Base-by-base conservation (phyloP, 2,113 vertebrate genomes). In the Mus pahari region DNA sequence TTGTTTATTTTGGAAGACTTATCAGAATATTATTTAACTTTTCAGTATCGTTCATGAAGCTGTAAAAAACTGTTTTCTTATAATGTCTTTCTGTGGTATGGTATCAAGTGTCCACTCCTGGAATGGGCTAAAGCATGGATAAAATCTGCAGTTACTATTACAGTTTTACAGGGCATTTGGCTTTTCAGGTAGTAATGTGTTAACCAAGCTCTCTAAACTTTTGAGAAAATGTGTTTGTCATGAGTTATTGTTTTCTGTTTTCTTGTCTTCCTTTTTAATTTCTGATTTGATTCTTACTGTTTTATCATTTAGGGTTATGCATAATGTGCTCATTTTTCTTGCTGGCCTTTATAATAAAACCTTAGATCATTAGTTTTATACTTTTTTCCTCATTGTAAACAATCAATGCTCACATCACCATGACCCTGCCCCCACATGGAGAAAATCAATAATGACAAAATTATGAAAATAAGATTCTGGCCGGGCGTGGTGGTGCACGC, bases 1-100 rank as follows among this genome's bases (percentile, higher is more conserved):
- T 73, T 62, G 66, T 39, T 17, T 73, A n/a, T 81, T 94, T 89
- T 71, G 91, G 20, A 90, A 91, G 53, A 81, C 45, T 53, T 66
- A 26, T 9, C 6, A 53, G 22, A 68, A 64, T 81, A 89, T 78
- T 87, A 24, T 53, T 36, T 36, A 48, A 84, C 42, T 73, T 75
- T 62, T 75, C 17, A 89, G 53, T 22, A 33, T 5, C 36, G 36
- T 39, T 88, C 39, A 7, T 28, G 70, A 70, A 42, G 16, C 78
- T 55, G 9, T 36, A 58, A 75, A 45, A 17, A 70, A 81, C 8
- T 39, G 31, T 92, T 83, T 92, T 48, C 45, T 87, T 81, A 24
- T 16, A 60, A 73, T 36, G 8, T 42, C 53, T 92, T 88, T 50
- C 53, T 39, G 28, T n/a, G 22, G 22, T 42, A 64, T 77, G 77